Base-by-base conservation (phyloP, 2,888 invertebrate species). In the Embidobia sp. region DNA sequence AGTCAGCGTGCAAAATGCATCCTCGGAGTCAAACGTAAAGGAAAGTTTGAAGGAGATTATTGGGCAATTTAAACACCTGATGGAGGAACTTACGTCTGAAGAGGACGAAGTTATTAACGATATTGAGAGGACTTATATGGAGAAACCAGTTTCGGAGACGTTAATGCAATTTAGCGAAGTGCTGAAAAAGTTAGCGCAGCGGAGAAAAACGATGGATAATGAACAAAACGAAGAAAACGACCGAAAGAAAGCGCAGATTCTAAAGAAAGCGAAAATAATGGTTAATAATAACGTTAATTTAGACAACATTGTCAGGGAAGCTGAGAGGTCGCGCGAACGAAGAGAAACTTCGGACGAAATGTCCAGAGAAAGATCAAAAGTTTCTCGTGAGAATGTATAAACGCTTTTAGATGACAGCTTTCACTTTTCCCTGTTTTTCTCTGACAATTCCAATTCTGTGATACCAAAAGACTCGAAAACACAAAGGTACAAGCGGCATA, bases 11-110 rank as follows among this genome's bases (percentile, higher is more conserved):
- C 77, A 66, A 33, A 61, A 80, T 29, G 77, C 77, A 37, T 37
- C 73, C 11, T 27, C 53, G 16, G 66, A 81, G 7, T 83, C 81
- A 74, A 85, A 87, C 67, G 85, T 85, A 5, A 87, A 85, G 64
- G 84, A 86, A 72, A 87, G 81, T 69, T 77, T 89, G 0, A 87
- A 83, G 66, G 86, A 87, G 67, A 89, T 89, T 72, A 85, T 89
- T 63, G 82, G 84, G 72, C 86, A 89, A 33, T 88, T 89, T 55
- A 87, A 85, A 16, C 82, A 86, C 33, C 77, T 89, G 10, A 86
- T 85, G 78, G 83, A 76, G 31, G 88, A 89, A 81, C 72, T 89
- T 19, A 83, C 83, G 13, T 82, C 85, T 0, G 87, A 86, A 44
- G 86, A 87, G 59, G 83, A 85, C 48, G 83, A 86, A 61, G 83